These are phyloP conservation scores for Drosophila anomalata DNA, from an alignment of 2,888 invertebrate genomes.

Conservation along the genomic window DNA sequence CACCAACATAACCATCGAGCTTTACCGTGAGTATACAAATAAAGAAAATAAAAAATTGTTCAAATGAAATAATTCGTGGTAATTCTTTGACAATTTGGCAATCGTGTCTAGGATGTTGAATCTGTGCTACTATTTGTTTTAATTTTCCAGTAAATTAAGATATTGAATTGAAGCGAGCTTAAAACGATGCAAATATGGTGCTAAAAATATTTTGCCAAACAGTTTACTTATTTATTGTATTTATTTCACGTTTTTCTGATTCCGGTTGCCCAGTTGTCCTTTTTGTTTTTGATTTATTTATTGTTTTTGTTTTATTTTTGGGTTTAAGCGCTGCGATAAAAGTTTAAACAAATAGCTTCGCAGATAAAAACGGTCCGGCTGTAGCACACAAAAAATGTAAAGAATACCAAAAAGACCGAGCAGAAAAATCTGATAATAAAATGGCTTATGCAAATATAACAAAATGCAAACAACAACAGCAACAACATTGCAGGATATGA, in stretches of 20 bases:
- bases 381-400: constrained; percentile 24
- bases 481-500: constrained; percentile 25
- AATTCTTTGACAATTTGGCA: no score
- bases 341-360: constrained; percentile 76
- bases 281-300: constrained; percentile 29
- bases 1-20: constrained; percentile 89
- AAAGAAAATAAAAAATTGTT: background rate
- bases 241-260: constrained; percentile 36
- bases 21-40: constrained; percentile 88
- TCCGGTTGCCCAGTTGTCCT: constrained; percentile 14
- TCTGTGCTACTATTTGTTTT: background rate
- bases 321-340: constrained; percentile 73
- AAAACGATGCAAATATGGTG: constrained; percentile 54
- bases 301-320: constrained; percentile 25
- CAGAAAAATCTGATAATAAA: constrained; percentile 62
- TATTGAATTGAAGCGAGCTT: constrained; percentile 43
- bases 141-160: constrained; percentile 5
- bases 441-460: constrained; percentile 70
- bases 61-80: background rate
- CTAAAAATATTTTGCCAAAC: constrained; percentile 63
- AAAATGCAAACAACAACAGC: constrained; percentile 41
- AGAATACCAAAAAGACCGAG: constrained; percentile 12
- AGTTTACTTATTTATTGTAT: constrained; percentile 57
- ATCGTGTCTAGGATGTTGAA: no score
- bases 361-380: constrained; percentile 60